These are phyloP conservation scores for Pseudochromis fuscus DNA, from an alignment of 2,797 vertebrate species.

Conservation along the genomic window DNA sequence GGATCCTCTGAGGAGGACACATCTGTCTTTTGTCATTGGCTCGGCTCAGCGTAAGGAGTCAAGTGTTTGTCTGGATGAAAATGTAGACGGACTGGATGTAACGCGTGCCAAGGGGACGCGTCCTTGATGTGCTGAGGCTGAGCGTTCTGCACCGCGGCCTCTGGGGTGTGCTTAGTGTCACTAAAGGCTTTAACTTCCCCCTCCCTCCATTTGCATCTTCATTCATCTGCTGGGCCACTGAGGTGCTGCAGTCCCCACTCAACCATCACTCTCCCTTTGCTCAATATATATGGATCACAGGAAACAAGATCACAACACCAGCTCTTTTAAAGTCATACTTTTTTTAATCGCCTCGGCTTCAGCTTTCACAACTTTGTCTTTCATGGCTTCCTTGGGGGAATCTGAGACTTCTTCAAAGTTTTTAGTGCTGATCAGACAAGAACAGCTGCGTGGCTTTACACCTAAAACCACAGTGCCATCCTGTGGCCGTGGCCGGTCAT, in stretches of 20 bases:
- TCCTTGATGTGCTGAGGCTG: constrained; percentile 77
- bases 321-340: constrained; percentile 75
- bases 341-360: constrained; percentile 69
- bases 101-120: constrained; percentile 59
- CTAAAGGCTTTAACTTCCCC: constrained; percentile 76
- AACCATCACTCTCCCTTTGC: constrained; percentile 76
- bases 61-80: constrained; percentile 75
- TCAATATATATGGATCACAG: constrained; percentile 83
- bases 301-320: constrained; percentile 80
- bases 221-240: constrained; percentile 73
- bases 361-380: constrained; percentile 77
- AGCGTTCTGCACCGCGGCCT: constrained; percentile 65
- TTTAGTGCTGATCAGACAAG: constrained; percentile 50
- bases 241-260: constrained; percentile 74
- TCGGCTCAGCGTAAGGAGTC: constrained; percentile 63
- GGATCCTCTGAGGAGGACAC: constrained; percentile 70
- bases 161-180: constrained; percentile 79
- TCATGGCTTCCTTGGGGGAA: constrained; percentile 71
- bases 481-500: constrained; percentile 55
- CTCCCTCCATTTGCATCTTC: constrained; percentile 76
- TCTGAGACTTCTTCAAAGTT: constrained; percentile 77
- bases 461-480: constrained; percentile 83
- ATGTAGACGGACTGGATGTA: constrained; percentile 71
- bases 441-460: constrained; percentile 17
- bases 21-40: constrained; percentile 77